Conservation (phyloP, 2,113 vertebrate species). For the Phrynosoma platyrhinos region DNA sequence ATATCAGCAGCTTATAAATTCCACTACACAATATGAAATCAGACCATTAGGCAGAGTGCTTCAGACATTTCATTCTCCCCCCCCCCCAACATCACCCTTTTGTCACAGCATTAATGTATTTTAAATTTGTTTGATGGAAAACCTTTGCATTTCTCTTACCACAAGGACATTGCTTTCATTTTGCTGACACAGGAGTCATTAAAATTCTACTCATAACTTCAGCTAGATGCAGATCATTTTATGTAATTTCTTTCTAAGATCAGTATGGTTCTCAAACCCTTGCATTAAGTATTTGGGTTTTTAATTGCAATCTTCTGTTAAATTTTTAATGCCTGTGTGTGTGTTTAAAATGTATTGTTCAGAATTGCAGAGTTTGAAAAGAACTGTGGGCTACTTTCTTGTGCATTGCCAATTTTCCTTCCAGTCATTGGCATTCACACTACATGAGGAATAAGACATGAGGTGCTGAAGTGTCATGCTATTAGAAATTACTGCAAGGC, state of each 20-base stretch:
- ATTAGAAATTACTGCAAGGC: slow-evolving; percentile 53
- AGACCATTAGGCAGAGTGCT: slow-evolving; percentile 31
- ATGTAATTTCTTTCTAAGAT: slow-evolving; percentile 32
- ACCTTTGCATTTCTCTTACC: slow-evolving; percentile 61
- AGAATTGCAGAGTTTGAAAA: not conserved
- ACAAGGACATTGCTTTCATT: slow-evolving; percentile 54
- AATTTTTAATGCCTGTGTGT: not conserved
- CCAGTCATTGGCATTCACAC: slow-evolving; percentile 56
- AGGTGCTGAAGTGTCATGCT: slow-evolving; percentile 45
- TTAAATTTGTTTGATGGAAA: slow-evolving; percentile 64
- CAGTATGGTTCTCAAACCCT: slow-evolving; percentile 12
- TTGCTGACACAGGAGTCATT: slow-evolving; percentile 57
- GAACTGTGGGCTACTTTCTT: not conserved
- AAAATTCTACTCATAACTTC: slow-evolving; percentile 55
- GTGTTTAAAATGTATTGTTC: not conserved
- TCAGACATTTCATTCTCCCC: slow-evolving; percentile 48
- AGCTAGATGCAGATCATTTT: not conserved
- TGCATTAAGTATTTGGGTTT: not conserved
- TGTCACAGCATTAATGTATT: slow-evolving; percentile 59
- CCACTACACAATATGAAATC: not conserved
- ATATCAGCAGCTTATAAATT: slow-evolving; percentile 8
- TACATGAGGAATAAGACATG: slow-evolving; percentile 18
- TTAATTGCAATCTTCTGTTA: slow-evolving; percentile 27
- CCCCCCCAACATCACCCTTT: not conserved
- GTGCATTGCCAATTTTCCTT: slow-evolving; percentile 18